phyloP scores from a whole-genome alignment of 2,888 invertebrate species.

The Brachycybe producta region DNA sequence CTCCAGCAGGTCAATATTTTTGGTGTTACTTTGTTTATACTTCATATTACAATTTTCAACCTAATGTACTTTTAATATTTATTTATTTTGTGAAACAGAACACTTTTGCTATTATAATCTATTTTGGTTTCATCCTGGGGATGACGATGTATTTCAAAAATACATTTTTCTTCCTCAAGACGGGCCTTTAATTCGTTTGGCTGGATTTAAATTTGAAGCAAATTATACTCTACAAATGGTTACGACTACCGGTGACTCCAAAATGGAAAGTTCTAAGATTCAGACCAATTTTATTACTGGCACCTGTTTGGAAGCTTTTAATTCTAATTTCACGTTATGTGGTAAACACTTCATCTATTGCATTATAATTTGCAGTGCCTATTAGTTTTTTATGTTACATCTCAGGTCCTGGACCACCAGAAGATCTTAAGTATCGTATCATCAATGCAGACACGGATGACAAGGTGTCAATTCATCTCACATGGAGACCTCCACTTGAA shows the following conservation, averaged over 20 bases:
- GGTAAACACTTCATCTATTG: background rate
- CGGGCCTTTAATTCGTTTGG: background rate
- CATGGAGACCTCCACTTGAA: background rate
- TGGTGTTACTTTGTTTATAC: too few species aligned
- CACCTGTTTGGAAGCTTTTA: background rate
- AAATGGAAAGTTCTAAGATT: background rate
- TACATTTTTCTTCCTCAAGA: background rate
- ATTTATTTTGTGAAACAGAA: background rate
- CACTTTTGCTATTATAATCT: slow-evolving; percentile 6
- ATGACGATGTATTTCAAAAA: background rate
- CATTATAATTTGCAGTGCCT: background rate
- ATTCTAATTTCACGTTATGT: slow-evolving; percentile 8
- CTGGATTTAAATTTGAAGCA: background rate
- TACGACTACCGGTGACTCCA: background rate
- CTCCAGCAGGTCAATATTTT: too few species aligned
- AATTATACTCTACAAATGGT: slow-evolving; percentile 8
- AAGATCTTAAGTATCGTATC: background rate
- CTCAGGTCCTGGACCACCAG: background rate
- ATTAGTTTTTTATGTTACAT: background rate
- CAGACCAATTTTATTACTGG: background rate
- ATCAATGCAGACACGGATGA: background rate
- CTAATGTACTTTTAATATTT: background rate
- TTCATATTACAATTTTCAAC: too few species aligned
- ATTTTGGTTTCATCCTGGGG: background rate
- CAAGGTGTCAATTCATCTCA: background rate